Conservation (phyloP, 2,888 invertebrate species). For the Callosobruchus maculatus region DNA sequence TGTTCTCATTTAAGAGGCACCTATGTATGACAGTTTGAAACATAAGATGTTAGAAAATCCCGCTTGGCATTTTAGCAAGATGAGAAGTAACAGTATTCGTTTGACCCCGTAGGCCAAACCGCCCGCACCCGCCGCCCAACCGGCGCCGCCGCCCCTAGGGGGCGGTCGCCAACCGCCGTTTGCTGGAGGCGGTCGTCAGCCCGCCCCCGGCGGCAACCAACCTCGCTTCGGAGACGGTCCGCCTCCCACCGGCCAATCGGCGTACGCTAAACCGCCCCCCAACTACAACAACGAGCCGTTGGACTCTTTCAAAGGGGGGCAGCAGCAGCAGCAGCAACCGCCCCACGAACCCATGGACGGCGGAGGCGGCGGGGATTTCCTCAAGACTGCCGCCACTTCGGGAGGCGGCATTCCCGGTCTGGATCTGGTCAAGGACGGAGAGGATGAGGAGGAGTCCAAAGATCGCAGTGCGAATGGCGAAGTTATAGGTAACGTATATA, state of each 20-base stretch:
- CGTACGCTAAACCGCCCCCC: not conserved
- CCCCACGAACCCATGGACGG: not conserved
- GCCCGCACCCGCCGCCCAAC: not conserved
- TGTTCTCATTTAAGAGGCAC: too few species aligned
- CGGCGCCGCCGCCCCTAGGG: not conserved
- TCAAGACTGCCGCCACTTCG: not conserved
- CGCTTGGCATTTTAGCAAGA: too few species aligned
- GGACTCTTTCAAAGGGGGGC: not conserved
- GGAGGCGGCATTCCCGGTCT: slow-evolving; percentile 67
- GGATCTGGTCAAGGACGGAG: slow-evolving; percentile 58
- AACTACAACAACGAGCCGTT: not conserved
- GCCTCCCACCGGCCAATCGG: not conserved
- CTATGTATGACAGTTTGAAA: too few species aligned
- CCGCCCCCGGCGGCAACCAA: not conserved
- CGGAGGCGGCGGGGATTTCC: not conserved
- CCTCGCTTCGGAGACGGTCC: not conserved
- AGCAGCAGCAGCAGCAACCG: not conserved
- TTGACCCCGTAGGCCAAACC: too few species aligned
- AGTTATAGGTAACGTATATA: not conserved
- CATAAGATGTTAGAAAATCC: too few species aligned
- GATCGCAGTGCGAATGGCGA: not conserved
- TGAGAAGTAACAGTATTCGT: too few species aligned
- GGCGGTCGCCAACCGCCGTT: not conserved
- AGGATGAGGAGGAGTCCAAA: slow-evolving; percentile 33
- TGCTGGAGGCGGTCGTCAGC: not conserved